A percentile compares a stretch with the other conserved stretches of the same genome.
Conservation (phyloP, 2,113 vertebrate genomes). For the Pygoscelis antarcticus region DNA sequence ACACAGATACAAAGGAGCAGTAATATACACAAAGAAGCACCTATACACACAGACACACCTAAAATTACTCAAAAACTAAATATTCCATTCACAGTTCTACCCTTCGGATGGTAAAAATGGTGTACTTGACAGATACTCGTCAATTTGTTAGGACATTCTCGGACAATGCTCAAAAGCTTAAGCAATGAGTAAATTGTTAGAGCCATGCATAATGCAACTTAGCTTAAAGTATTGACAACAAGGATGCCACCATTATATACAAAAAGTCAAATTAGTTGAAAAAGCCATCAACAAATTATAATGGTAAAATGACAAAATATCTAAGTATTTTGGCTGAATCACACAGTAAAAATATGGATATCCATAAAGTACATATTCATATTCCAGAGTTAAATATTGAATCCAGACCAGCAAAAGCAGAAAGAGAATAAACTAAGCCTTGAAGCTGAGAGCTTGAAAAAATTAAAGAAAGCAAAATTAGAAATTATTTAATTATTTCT, state of each 20-base stretch:
- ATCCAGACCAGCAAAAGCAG: neutral
- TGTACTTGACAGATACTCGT: neutral
- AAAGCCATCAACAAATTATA: neutral
- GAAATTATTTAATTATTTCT: neutral
- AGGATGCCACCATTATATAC: neutral
- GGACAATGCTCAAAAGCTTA: neutral
- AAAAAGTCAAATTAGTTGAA: neutral
- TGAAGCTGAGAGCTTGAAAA: neutral
- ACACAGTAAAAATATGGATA: neutral
- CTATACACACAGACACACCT: neutral
- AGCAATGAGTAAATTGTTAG: neutral
- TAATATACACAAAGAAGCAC: neutral
- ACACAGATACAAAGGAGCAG: neutral
- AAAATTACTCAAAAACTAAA: neutral
- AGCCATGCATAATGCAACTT: neutral
- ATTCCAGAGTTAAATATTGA: neutral
- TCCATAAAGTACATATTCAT: neutral
- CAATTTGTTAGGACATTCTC: neutral
- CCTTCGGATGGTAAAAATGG: neutral
- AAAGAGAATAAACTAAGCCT: neutral
- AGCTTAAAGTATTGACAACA: neutral
- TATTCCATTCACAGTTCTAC: neutral
- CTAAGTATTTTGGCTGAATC: neutral
- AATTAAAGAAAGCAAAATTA: neutral
- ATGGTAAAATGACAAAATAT: neutral